Base-by-base conservation (phyloP, 2,113 vertebrate species). In the Aptenodytes forsteri region DNA sequence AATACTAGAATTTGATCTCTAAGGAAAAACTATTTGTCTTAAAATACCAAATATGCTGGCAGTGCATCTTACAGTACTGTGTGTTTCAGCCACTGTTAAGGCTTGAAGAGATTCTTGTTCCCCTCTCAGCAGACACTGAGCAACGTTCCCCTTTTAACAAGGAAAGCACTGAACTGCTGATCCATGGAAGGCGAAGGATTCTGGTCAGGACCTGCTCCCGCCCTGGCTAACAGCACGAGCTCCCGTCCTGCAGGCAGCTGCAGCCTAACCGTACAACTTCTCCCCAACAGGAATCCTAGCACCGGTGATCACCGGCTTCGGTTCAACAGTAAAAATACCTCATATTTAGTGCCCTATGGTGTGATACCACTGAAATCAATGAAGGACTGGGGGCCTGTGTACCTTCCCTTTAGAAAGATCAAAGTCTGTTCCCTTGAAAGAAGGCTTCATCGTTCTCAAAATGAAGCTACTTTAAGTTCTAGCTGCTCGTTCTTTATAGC, bases 31-130 rank as follows among this genome's bases (percentile, higher is more conserved):
- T 93, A 42, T 70, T 93, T 92, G 70, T 87, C 61, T 65, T 88
- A 95, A 96, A 95, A 93, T 94, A 94, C 88, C 93, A 97, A 94
- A 89, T 95, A 94, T 95, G 96, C 96, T 97, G 97, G 98, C 95
- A 96, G 95, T 96, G 95, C 93, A 91, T 96, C 93, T 80, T 97
- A 97, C 93, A 96, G 95, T 95, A 94, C 95, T 93, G 81, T 98
- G 62, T 87, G 67, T 96, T 96, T 82, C 90, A 85, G 96, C 97
- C 96, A 81, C 69, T 93, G 64, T 96, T 98, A 98, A 98, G 97
- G 97, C 97, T 97, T 91, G 88, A 86, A 91, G 95, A 96, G 76
- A 95, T 58, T 52, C 10, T 2, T 32, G 61, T 93, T 95, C 94
- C 65, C 82, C 69, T 83, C 93, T 85, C 73, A 94, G 91, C 89